These are phyloP conservation scores for Amblyornis subalaris DNA, from an alignment of 2,113 vertebrate species.

Conservation along the genomic window DNA sequence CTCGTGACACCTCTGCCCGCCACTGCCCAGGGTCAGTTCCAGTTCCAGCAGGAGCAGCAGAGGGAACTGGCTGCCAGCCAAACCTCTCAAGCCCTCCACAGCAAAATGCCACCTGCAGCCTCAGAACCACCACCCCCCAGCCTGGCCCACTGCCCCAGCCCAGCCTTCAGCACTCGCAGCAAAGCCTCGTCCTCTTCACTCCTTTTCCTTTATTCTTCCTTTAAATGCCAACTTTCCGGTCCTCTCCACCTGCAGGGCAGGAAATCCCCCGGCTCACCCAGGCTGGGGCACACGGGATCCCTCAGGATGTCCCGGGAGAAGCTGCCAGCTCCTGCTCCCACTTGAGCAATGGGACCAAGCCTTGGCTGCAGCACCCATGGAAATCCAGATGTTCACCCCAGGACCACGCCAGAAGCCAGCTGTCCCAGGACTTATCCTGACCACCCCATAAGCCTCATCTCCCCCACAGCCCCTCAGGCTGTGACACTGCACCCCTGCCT, in stretches of 20 bases:
- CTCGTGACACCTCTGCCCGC: neutral
- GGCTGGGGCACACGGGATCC: rapidly evolving
- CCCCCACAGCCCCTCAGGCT: rapidly evolving
- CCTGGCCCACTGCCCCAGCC: neutral
- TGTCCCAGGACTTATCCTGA: neutral
- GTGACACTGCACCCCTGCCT: neutral
- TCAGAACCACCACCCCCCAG: neutral
- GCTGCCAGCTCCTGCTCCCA: neutral
- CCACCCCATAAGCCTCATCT: rapidly evolving
- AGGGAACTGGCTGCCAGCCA: rapidly evolving
- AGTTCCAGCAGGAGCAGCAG: neutral
- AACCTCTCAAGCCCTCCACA: neutral
- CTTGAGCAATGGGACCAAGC: neutral
- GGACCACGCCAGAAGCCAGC: rapidly evolving
- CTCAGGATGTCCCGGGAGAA: rapidly evolving
- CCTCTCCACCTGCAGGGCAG: neutral
- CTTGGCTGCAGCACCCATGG: neutral
- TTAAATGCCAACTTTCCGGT: neutral
- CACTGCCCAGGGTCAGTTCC: neutral
- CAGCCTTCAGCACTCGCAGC: neutral
- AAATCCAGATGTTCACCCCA: neutral
- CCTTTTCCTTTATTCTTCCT: neutral
- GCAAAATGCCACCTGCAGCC: neutral
- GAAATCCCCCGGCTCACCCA: neutral
- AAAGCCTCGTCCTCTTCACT: neutral